phyloP scores from a whole-genome alignment of 1,140 invertebrate species.

The Ptiloglossa arizonensis region DNA sequence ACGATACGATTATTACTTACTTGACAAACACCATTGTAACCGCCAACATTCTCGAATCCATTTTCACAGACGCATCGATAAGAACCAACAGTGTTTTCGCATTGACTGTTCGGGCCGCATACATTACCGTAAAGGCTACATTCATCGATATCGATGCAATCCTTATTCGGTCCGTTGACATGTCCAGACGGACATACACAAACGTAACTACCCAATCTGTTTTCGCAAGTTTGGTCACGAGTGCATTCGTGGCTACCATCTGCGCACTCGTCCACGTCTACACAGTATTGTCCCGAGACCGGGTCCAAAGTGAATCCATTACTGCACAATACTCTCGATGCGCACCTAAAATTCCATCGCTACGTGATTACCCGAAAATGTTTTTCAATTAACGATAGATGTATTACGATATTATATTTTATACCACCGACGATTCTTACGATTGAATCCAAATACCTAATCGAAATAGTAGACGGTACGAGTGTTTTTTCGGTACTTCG shows the following conservation, averaged over 20 bases:
- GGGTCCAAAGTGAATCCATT: conserved; percentile 87
- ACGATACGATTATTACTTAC: conserved; percentile 6
- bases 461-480: too few species aligned
- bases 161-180: conserved; percentile 59
- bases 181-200: conserved; percentile 87
- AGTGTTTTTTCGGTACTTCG: too few species aligned
- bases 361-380: too few species aligned
- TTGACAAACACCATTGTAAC: conserved; percentile 80
- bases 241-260: conserved; percentile 86
- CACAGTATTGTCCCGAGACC: conserved; percentile 74
- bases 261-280: conserved; percentile 88
- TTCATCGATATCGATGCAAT: conserved; percentile 86
- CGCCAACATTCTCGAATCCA: conserved; percentile 86
- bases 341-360: conserved; percentile 77
- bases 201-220: conserved; percentile 88
- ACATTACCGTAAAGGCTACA: conserved; percentile 80
- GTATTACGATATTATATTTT: too few species aligned
- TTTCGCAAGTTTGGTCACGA: conserved; percentile 88
- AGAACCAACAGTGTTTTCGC: conserved; percentile 84
- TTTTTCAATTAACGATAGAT: too few species aligned
- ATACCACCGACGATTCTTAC: background rate
- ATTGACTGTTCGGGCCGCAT: conserved; percentile 77
- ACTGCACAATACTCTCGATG: conserved; percentile 86
- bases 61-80: conserved; percentile 84
- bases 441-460: too few species aligned